Evolutionary conservation across 2,888 invertebrate species (phyloP), one percentile per base, ranked within the genome.

Genomic region (Caenorhabditis doughertyi): DNA sequence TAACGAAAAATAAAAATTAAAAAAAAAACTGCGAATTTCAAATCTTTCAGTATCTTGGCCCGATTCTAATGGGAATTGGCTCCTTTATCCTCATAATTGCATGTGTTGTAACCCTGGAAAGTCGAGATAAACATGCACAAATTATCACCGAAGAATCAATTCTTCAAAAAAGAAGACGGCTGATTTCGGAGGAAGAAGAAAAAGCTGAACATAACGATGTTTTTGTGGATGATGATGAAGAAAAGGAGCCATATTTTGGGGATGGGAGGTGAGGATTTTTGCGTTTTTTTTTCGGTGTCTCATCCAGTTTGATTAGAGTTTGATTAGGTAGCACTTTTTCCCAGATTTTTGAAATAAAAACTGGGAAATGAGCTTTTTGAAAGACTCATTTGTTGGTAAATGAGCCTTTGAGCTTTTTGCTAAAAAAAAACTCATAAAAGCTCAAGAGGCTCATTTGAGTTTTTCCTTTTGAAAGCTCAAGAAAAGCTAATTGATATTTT

Each of bases 81-180:
- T 96, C 96, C 95, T 98, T 98, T 92, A 96, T 97, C 87, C 96
- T 98, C 49, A 97, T 98, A 25, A 96, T 97, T 35, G 97, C 97
- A 0, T 97, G 97, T 92, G 98, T 98, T 68, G 96, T 98, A 95
- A 98, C 97, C n/a, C 97, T 98, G 92, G 98, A 98, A 92, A 96
- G 97, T 0, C 94, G 97, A 3, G 98, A 98, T 93, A 96, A 96
- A 83, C 93, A 97, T 0, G 96, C 97, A 3, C 84, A 84, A 27
- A 81, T 83, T 3, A 83, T 83, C 27, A 83, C 83, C 9, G 83
- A 83, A 70, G 83, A 83, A 18, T 70, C 79, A 39, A 83, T 82
- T 39, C 21, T 82, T 0, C 72, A 71, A 35, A 82, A 82, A 27
- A 49, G 71, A 42, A 39, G 77, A 44, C 35, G 81, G 11, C n/a